Percentiles rank a stretch among this genome's conserved stretches.
Conservation (phyloP, 2,797 vertebrate genomes). For the Gila robusta region DNA sequence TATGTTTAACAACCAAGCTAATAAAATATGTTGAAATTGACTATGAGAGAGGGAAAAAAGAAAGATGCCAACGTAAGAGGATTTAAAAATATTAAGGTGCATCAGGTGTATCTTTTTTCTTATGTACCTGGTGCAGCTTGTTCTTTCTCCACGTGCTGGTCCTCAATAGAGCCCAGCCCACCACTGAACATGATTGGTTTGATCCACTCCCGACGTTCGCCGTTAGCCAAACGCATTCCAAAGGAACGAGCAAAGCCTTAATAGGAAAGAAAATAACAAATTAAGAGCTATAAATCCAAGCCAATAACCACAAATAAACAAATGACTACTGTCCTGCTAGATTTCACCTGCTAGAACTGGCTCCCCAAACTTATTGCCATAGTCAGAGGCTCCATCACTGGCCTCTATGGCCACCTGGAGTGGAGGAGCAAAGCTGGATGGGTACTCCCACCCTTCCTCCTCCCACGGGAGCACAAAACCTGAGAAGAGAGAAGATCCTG, state of each 20-base stretch:
- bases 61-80: not conserved
- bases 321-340: not conserved
- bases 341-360: slow-evolving; percentile 87
- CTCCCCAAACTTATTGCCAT: slow-evolving; percentile 96
- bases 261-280: not conserved
- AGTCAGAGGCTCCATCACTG: slow-evolving; percentile 92
- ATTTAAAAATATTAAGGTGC: not conserved
- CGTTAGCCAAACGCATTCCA: slow-evolving; percentile 82
- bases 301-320: not conserved
- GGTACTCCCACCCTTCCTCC: slow-evolving; percentile 83
- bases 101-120: not conserved
- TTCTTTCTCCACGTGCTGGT: slow-evolving; percentile 84
- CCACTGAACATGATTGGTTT: slow-evolving; percentile 97
- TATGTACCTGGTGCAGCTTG: slow-evolving; percentile 78
- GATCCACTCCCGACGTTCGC: slow-evolving; percentile 90
- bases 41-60: not conserved
- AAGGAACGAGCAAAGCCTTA: slow-evolving; percentile 94
- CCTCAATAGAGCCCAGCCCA: slow-evolving; percentile 89
- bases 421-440: slow-evolving; percentile 85
- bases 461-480: slow-evolving; percentile 91
- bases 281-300: not conserved
- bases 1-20: not conserved
- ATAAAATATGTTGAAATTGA: not conserved
- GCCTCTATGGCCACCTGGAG: slow-evolving; percentile 91
- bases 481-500: slow-evolving; percentile 59